Percentiles rank a stretch among this genome's conserved stretches.
phyloP scores from a whole-genome alignment of 2,888 invertebrate species.

The Horisme vitalbata region DNA sequence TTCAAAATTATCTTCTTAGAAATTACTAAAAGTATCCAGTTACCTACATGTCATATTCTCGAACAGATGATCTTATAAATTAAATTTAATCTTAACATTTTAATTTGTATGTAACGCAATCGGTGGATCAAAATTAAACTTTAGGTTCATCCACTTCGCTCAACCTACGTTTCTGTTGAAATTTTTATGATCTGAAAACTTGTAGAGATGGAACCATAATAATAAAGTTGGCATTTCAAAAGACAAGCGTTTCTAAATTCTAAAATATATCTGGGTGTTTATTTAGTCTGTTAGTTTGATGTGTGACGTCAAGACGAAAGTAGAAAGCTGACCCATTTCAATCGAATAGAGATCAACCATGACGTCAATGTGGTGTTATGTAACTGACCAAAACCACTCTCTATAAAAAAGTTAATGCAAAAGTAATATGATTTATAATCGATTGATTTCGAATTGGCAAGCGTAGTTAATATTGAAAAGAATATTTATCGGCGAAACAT shows the following conservation, averaged over 20 bases:
- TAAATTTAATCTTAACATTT: slow-evolving; percentile 12
- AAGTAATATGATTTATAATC: slow-evolving; percentile 40
- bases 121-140: neutral
- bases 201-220: slow-evolving; percentile 7
- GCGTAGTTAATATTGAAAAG: slow-evolving; percentile 20
- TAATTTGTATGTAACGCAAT: neutral
- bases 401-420: slow-evolving; percentile 59
- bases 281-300: slow-evolving; percentile 43
- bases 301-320: slow-evolving; percentile 65
- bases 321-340: slow-evolving; percentile 71
- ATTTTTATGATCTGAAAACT: slow-evolving; percentile 11
- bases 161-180: slow-evolving; percentile 20
- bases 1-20: too few species aligned
- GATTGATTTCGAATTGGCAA: slow-evolving; percentile 33
- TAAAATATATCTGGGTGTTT: slow-evolving; percentile 36
- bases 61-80: slow-evolving; percentile 60
- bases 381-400: slow-evolving; percentile 38
- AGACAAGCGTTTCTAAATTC: slow-evolving; percentile 21
- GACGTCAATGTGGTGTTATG: slow-evolving; percentile 66
- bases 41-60: too few species aligned
- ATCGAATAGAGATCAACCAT: slow-evolving; percentile 50
- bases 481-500: slow-evolving; percentile 22
- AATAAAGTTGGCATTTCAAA: slow-evolving; percentile 34
- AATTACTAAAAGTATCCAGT: too few species aligned
- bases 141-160: slow-evolving; percentile 8